phyloP scores from a whole-genome alignment of 30 jellyfish, hydroid and myxozoan species.

The Turritopsis rubra region DNA sequence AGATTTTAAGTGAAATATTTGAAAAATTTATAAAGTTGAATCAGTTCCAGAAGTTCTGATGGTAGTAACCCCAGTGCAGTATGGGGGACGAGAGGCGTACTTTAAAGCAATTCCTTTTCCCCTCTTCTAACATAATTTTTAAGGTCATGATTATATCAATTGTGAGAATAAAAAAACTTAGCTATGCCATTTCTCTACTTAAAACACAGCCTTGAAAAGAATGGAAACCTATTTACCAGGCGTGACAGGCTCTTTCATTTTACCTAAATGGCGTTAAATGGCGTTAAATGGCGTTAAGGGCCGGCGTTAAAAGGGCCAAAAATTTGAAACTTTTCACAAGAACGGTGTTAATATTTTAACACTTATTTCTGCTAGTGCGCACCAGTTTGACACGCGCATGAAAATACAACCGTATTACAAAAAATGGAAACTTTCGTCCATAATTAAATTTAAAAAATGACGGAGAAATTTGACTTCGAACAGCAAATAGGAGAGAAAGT shows the following conservation, averaged over 20 bases:
- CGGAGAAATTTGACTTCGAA: background rate
- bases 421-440: background rate
- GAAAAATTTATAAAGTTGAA: too few species aligned
- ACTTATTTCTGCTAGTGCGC: background rate
- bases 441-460: background rate
- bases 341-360: background rate
- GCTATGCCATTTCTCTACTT: too few species aligned
- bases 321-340: background rate
- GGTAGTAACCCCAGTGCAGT: too few species aligned
- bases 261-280: background rate
- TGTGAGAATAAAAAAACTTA: too few species aligned
- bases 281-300: background rate
- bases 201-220: too few species aligned
- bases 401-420: background rate
- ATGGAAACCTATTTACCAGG: too few species aligned
- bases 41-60: too few species aligned
- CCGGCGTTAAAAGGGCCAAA: background rate
- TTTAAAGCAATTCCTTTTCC: too few species aligned
- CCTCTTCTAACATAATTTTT: too few species aligned
- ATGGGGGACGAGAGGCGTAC: too few species aligned
- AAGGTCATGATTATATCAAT: too few species aligned
- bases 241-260: background rate
- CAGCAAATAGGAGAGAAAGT: background rate
- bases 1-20: too few species aligned
- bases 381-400: background rate